Evolutionary conservation across 2,888 invertebrate species (phyloP).

Genomic region (Heteromyza rotundicornis): DNA sequence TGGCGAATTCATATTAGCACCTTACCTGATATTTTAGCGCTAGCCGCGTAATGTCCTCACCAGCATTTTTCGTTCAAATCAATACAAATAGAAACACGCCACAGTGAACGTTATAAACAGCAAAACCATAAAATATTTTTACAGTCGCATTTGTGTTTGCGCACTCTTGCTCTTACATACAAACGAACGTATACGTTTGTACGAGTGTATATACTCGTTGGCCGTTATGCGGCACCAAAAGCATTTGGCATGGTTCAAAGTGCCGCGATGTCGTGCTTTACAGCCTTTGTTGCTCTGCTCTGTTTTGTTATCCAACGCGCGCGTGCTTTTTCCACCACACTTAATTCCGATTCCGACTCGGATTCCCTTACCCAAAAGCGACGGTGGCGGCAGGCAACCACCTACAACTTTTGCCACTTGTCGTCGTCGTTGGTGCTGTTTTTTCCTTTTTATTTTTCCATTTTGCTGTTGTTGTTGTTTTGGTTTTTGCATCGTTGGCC

Average conservation of each 20-base stretch:
- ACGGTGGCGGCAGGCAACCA: slow-evolving; percentile 30
- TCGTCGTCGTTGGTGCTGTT: slow-evolving; percentile 28
- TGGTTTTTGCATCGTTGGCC: slow-evolving; percentile 25
- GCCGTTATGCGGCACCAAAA: slow-evolving; percentile 34
- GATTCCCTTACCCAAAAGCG: slow-evolving; percentile 19
- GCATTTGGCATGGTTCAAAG: slow-evolving; percentile 46
- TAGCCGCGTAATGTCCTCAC: slow-evolving; percentile 2
- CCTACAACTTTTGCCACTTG: slow-evolving; percentile 40
- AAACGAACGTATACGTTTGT: not conserved
- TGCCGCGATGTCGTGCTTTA: slow-evolving; percentile 47
- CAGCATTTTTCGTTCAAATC: slow-evolving; percentile 8
- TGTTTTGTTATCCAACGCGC: slow-evolving; percentile 45
- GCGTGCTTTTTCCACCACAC: slow-evolving; percentile 45
- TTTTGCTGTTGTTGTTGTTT: slow-evolving; percentile 22
- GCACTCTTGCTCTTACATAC: slow-evolving; percentile 3
- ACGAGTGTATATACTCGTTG: slow-evolving; percentile 10
- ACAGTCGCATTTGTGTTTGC: slow-evolving; percentile 8
- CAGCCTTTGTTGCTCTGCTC: slow-evolving; percentile 41
- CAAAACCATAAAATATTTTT: slow-evolving; percentile 19
- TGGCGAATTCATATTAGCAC: no score
- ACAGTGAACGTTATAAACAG: slow-evolving; percentile 11
- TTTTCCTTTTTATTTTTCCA: slow-evolving; percentile 9
- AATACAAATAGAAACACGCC: slow-evolving; percentile 12
- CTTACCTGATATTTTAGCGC: slow-evolving; percentile 7
- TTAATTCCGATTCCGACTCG: slow-evolving; percentile 27